A percentile compares a stretch with the other conserved stretches of the same genome.
These are phyloP conservation scores for Xestia ashworthii DNA, from an alignment of 2,888 invertebrate species.

Conservation along the genomic window DNA sequence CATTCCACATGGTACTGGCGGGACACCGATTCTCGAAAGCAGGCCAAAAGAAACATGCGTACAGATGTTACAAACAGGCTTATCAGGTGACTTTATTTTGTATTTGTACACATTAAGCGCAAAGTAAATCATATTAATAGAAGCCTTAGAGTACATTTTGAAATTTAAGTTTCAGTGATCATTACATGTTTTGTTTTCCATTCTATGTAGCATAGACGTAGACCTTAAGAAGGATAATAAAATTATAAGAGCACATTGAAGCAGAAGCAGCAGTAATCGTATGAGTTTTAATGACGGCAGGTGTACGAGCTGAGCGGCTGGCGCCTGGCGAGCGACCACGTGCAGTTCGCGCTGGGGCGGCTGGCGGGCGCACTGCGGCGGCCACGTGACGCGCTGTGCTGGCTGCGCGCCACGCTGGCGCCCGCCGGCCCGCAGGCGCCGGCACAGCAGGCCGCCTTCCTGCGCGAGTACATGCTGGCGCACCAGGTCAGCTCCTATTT, in stretches of 20 bases:
- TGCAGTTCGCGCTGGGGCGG: constrained; percentile 97
- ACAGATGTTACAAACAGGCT: constrained; percentile 97
- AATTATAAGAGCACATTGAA: too few species aligned
- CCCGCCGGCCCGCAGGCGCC: constrained; percentile 92
- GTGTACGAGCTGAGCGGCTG: constrained; percentile 95
- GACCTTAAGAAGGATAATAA: background rate
- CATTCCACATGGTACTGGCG: constrained; percentile 98
- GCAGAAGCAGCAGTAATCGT: background rate
- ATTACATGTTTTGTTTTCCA: background rate
- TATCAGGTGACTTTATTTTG: constrained; percentile 92
- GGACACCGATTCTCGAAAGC: constrained; percentile 98
- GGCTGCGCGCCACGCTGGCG: constrained; percentile 94
- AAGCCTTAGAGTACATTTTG: background rate
- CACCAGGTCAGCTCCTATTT: constrained; percentile 92
- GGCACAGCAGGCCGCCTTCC: constrained; percentile 94
- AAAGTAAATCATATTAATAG: background rate
- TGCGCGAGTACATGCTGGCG: constrained; percentile 96
- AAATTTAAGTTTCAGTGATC: background rate
- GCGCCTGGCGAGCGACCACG: constrained; percentile 98
- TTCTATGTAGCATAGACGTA: background rate
- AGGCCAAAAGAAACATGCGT: constrained; percentile 97
- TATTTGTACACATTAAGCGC: background rate
- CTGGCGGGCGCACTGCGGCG: constrained; percentile 96
- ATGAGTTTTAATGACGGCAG: constrained; percentile 63
- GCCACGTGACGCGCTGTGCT: constrained; percentile 89